phyloP scores from a whole-genome alignment of 2,888 invertebrate species.

The Clitarchus hookeri region DNA sequence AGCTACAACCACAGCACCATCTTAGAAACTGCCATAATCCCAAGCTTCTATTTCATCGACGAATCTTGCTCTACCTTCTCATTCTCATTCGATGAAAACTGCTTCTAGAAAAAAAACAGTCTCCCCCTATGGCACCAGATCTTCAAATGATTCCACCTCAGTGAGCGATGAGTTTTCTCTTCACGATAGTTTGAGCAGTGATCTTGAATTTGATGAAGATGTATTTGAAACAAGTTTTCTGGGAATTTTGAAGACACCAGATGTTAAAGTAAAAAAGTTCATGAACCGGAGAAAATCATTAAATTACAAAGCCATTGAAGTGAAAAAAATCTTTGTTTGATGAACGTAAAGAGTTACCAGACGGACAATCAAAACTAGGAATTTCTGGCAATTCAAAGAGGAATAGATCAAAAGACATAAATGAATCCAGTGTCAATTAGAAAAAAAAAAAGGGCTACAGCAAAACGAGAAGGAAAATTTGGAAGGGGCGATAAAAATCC shows the following conservation, averaged over 20 bases:
- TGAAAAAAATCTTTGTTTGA: background rate
- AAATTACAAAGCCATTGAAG: background rate
- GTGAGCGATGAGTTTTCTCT: background rate
- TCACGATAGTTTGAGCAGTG: constrained; percentile 8
- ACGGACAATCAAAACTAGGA: background rate
- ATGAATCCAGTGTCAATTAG: background rate
- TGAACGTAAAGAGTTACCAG: background rate
- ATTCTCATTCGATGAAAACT: background rate
- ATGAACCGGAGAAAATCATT: background rate
- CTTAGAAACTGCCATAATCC: background rate
- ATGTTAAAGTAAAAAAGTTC: background rate
- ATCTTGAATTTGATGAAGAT: constrained; percentile 1
- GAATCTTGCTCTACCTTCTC: background rate
- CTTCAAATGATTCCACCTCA: background rate
- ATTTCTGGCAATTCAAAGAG: background rate
- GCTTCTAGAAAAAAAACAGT: background rate
- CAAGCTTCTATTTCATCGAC: background rate
- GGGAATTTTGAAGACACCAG: background rate
- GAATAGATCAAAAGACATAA: background rate
- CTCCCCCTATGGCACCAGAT: background rate
- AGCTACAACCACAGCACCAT: background rate
- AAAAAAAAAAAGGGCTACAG: background rate
- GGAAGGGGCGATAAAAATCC: background rate
- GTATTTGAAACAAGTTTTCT: background rate
- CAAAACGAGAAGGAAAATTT: background rate